Conservation (phyloP, 2,113 vertebrate species). For the Tringa solitaria region DNA sequence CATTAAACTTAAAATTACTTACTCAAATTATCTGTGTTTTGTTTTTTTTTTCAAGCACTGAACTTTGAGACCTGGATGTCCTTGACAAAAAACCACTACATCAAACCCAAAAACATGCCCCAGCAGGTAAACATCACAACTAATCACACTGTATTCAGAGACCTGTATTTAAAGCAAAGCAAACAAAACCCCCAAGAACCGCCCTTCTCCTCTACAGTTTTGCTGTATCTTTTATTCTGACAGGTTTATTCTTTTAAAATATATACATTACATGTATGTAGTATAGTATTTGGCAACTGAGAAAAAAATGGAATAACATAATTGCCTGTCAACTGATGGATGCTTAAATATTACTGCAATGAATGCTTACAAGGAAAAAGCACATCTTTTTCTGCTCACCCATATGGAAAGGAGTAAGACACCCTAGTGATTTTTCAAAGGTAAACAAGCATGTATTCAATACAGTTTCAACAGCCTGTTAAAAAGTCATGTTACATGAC, state of each 20-base stretch:
- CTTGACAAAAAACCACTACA: neutral
- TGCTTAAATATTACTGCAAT: neutral
- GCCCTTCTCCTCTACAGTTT: neutral
- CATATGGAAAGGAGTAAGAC: neutral
- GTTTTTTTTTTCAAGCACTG: neutral
- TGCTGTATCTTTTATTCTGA: neutral
- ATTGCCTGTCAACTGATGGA: neutral
- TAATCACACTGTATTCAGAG: neutral
- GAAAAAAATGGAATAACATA: neutral
- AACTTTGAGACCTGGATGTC: neutral
- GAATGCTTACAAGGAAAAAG: neutral
- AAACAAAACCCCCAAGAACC: neutral
- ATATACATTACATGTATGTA: neutral
- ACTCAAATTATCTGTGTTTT: neutral
- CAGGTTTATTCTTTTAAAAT: neutral
- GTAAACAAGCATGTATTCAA: neutral
- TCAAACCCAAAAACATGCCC: neutral
- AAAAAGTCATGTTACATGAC: neutral
- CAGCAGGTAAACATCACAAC: neutral
- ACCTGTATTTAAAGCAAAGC: neutral
- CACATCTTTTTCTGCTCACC: neutral
- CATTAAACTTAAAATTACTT: neutral
- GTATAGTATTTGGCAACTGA: neutral
- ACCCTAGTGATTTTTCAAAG: neutral
- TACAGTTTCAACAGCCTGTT: neutral